A percentile compares a stretch with the other conserved stretches of the same genome.
These are phyloP conservation scores for Corticium candelabrum DNA, from an alignment of 37 sponge, comb jelly and placozoan genomes.

Conservation along the genomic window DNA sequence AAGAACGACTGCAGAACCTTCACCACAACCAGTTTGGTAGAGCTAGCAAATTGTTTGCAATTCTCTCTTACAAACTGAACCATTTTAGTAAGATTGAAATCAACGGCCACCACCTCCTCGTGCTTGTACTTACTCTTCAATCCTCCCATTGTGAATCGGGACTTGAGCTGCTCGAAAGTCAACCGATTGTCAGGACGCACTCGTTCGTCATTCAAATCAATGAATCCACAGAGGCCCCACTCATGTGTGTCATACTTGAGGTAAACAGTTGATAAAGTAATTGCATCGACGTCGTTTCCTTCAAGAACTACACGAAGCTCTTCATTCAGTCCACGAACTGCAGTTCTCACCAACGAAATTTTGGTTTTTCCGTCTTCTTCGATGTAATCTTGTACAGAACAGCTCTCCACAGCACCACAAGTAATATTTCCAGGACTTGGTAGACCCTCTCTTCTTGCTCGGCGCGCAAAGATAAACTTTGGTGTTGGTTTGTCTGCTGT, in stretches of 20 bases:
- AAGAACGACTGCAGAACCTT: neutral
- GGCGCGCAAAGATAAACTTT: neutral
- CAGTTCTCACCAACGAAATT: neutral
- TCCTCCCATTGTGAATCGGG: neutral
- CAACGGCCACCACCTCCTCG: neutral
- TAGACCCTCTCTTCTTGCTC: neutral
- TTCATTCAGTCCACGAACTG: neutral
- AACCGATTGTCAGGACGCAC: neutral
- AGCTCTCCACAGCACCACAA: neutral
- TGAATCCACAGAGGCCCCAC: neutral
- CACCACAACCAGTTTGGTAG: neutral
- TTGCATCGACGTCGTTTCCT: neutral
- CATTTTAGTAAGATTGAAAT: neutral
- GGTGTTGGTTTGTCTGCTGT: conserved; percentile 2
- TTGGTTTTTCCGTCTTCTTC: neutral
- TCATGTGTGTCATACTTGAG: neutral
- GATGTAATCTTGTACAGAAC: neutral
- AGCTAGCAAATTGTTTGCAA: neutral
- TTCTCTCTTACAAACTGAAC: neutral
- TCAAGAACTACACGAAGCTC: neutral
- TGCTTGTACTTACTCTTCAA: neutral
- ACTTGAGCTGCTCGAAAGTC: neutral
- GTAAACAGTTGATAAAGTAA: neutral
- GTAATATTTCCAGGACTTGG: neutral
- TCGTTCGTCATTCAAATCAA: neutral